phyloP scores from a whole-genome alignment of 2,797 vertebrate genomes.

The Enteromius fasciolatus region DNA sequence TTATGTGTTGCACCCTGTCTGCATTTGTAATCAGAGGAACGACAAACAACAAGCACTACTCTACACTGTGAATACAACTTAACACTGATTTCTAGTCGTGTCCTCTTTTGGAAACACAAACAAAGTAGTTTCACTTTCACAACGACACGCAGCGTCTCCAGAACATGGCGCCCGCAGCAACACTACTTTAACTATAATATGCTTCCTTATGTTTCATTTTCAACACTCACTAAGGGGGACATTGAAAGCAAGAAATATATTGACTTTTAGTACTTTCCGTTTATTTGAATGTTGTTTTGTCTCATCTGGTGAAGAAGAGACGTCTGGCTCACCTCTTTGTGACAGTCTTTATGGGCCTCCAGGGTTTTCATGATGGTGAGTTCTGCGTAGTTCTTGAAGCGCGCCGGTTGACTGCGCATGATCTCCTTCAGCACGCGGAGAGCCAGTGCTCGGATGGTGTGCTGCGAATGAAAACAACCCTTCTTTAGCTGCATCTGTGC shows the following conservation, averaged over 20 bases:
- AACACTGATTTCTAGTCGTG: no score
- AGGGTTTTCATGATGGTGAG: conserved; percentile 97
- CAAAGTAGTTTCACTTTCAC: no score
- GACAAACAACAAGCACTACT: no score
- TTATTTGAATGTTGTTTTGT: background rate
- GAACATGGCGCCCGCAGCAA: no score
- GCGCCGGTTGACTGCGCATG: conserved; percentile 88
- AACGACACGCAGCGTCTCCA: no score
- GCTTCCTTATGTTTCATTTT: background rate
- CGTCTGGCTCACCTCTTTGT: conserved; percentile 87
- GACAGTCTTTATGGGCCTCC: conserved; percentile 95
- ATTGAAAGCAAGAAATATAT: background rate
- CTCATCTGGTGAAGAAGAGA: background rate
- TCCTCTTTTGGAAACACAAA: no score
- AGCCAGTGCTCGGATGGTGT: conserved; percentile 89
- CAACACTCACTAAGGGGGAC: background rate
- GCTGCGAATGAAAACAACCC: conserved; percentile 68
- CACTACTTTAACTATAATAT: background rate
- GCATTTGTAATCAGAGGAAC: no score
- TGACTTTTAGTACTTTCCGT: background rate
- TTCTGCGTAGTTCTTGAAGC: conserved; percentile 96
- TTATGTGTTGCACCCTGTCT: no score
- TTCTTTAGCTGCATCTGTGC: background rate
- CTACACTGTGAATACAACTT: no score
- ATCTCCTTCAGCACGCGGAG: conserved; percentile 91